Evolutionary conservation across 2,888 invertebrate genomes (phyloP), one percentile per base, ranked within the genome.

Genomic region (Dicyrtoma fusca): DNA sequence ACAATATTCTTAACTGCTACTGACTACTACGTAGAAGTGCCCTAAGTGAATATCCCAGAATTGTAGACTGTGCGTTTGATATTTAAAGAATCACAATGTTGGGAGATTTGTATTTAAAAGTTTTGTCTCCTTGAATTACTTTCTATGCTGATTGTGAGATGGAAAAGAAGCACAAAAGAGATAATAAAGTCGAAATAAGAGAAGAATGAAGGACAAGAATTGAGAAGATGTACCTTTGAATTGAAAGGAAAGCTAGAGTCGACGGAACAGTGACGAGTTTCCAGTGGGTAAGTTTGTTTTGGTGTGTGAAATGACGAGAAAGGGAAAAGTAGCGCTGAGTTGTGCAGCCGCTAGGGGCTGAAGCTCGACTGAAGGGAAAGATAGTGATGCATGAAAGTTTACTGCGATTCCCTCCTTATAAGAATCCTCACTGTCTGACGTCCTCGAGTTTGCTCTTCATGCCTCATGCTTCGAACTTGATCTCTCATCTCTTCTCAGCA

Each of bases 301-400:
- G 34, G 34, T 34, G 19, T 21, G 17, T 10, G 53, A 53, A 19
- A 53, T 14, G 21, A 17, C 17, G 53, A 53, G 53, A 53, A 14
- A 14, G 17, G 34, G 34, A 59, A 26, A 59, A 59, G 59, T 26
- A 44, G 34, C 34, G 34, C 34, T 61, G 61, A 61, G 59, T 53
- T 71, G 64, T 71, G 65, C 71, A 71, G 71, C 71, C 71, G 47
- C 71, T 65, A 57, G 71, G 71, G 71, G 71, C 71, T 71, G 71
- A 65, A 71, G 71, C 71, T 71, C 71, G 71, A 71, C 71, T 71
- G 71, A 71, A 57, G 19, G 23, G 45, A 53, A 25, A 44, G 51
- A 63, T 26, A 34, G 57, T 13, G 10, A 34, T 34, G 26, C n/a
- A 14, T 25, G 61, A 34, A 61, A 34, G 44, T 44, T 61, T 61